These are phyloP conservation scores for Saccostrea cuccullata DNA, from an alignment of 1,140 invertebrate species.

Conservation along the genomic window DNA sequence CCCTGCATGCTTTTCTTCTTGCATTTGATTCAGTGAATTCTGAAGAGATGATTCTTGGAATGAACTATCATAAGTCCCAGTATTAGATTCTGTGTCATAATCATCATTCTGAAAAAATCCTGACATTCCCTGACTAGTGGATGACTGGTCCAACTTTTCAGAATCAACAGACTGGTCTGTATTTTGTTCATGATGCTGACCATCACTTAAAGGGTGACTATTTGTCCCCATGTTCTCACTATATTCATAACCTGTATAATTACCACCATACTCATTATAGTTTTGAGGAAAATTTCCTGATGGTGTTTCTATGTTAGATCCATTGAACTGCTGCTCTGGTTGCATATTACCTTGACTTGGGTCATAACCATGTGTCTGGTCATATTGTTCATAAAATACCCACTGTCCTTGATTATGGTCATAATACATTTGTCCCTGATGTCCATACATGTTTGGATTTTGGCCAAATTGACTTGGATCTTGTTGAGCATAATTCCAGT, in stretches of 20 bases:
- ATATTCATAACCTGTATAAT: slow-evolving; percentile 23
- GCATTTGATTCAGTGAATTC: not conserved
- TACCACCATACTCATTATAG: not conserved
- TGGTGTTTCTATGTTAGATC: not conserved
- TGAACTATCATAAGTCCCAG: slow-evolving; percentile 24
- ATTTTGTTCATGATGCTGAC: slow-evolving; percentile 1
- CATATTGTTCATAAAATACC: slow-evolving; percentile 41
- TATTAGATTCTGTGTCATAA: slow-evolving; percentile 31
- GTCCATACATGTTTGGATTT: slow-evolving; percentile 27
- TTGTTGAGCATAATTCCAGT: slow-evolving; percentile 19
- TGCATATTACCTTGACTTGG: slow-evolving; percentile 16
- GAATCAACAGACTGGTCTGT: slow-evolving; percentile 9
- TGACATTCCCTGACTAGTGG: slow-evolving; percentile 26
- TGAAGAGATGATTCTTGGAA: slow-evolving; percentile 23
- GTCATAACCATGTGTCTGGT: slow-evolving; percentile 36
- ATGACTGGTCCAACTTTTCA: slow-evolving; percentile 2
- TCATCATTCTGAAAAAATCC: slow-evolving; percentile 30
- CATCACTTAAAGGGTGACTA: not conserved
- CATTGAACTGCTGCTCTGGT: not conserved
- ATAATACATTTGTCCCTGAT: slow-evolving; percentile 22
- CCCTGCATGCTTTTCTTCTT: not conserved
- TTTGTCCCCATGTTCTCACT: not conserved
- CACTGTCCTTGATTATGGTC: slow-evolving; percentile 38
- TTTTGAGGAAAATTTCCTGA: not conserved
- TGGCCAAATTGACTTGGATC: not conserved